Conservation (phyloP, 2,113 vertebrate genomes). For the Megaptera novaeangliae region DNA sequence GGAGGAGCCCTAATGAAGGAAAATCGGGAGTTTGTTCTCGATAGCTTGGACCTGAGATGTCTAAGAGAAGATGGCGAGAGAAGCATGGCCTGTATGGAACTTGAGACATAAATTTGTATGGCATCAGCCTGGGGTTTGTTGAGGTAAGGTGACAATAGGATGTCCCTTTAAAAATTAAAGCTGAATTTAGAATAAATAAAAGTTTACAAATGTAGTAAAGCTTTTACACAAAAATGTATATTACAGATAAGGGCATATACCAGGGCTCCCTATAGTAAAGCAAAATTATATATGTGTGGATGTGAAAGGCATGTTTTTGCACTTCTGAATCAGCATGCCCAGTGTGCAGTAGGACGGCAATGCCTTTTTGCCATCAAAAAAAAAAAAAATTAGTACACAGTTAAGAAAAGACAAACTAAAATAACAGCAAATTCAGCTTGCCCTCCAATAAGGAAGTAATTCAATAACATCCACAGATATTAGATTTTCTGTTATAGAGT, state of each 20-base stretch:
- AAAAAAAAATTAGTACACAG: not conserved
- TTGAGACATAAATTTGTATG: not conserved
- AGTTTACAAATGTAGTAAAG: not conserved
- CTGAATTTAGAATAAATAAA: constrained; percentile 8
- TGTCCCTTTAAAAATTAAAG: not conserved
- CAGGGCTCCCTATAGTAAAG: not conserved
- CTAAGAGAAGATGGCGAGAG: not conserved
- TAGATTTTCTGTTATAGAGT: not conserved
- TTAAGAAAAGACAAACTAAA: constrained; percentile 16
- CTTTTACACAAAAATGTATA: not conserved
- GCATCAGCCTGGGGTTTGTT: not conserved
- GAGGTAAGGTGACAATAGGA: not conserved
- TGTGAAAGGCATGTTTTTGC: not conserved
- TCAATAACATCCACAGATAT: not conserved
- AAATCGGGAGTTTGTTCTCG: not conserved
- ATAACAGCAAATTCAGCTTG: constrained; percentile 15
- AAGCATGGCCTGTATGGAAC: not conserved
- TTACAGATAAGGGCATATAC: not conserved
- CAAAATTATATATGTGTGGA: not conserved
- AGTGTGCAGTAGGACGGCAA: not conserved
- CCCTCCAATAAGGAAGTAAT: not conserved
- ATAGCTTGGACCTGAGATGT: not conserved
- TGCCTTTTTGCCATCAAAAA: not conserved
- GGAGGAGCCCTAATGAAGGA: no score
- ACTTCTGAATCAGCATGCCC: not conserved